Evolutionary conservation across 2,113 vertebrate species (phyloP), one percentile per base, ranked within the genome.

Genomic region (Uria aalge): DNA sequence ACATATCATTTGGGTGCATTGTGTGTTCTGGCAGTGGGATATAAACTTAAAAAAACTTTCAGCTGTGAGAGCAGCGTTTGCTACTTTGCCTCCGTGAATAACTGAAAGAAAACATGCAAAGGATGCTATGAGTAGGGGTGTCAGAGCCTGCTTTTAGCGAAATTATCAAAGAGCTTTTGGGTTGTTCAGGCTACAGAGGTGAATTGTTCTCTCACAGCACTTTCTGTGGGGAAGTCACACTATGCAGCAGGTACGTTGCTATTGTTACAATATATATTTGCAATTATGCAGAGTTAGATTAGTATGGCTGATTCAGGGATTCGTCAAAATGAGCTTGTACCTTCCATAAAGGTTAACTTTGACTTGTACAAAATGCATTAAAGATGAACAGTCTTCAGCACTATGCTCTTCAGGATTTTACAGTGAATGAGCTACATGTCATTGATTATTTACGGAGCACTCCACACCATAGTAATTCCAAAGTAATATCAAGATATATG

Each of bases 371-470:
- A 96, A 97, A 96, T 88, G 64, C 80, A 97, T 95, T 94, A 94
- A 96, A 97, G 92, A 95, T 69, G 91, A 96, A 95, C 66, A 88
- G 66, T 94, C 74, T 90, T 94, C 94, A 90, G 90, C 45, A 71
- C 94, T 88, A 6, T 63, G 79, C 83, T 94, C 80, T 88, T 95
- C 94, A 92, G 92, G 88, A 96, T 96, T 96, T 97, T 90, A 93
- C 89, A 94, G 96, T n/a, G 94, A 97, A 91, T 13, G 94, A 94
- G 88, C 90, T 88, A 90, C 91, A 29, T 88, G 91, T 85, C 96
- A 96, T 91, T 96, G 96, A 96, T 97, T 97, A 98, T 97, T 97
- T 97, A 98, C 92, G 29, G 94, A 96, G 92, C 85, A 23, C 94
- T 96, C 95, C 93, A 93, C 87, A 88, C 77, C 75, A 34, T 66